Base-by-base conservation (phyloP, 2,888 invertebrate species). In the Creontiades dilutus region DNA sequence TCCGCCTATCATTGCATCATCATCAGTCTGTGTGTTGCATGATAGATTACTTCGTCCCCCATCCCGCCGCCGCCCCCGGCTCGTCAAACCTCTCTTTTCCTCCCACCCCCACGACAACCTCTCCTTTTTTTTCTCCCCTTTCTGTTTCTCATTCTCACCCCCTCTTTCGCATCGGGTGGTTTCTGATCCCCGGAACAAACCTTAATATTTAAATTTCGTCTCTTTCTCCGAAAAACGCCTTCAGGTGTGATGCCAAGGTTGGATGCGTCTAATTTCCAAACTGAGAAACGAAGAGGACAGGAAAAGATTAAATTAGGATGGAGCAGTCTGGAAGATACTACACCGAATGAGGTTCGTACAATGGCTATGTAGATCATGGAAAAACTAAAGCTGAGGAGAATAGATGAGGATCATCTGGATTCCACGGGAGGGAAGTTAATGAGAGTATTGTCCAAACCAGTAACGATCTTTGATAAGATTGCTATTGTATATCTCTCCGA, bases 11-110 rank as follows among this genome's bases (percentile, higher is more conserved):
- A 89, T 89, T 89, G 89, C 89, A 89, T 89, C 89, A 89, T 89
- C 89, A 89, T 89, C 89, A 89, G 89, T 89, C 89, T 89, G 89
- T 89, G 89, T 89, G 85, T 89, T 89, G 89, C 89, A 89, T 89
- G 89, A 89, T 89, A 89, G 89, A 89, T 89, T 89, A 89, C 89
- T 89, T 89, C 82, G 55, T 27, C 86, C 86, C 88, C 80, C 89
- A 86, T 90, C 61, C 82, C 52, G 14, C 81, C 47, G n/a, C 47
- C 81, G 12, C 19, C 46, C 37, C 76, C 1, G 27, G 3, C 76
- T 27, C 37, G 52, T 52, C 47, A 52, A 52, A 48, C 52, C 52
- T 81, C 47, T 81, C 48, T 81, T 46, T 81, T 52, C 52, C 52
- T 52, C 27, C 28, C 82, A 19, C 19, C 46, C 0, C 14, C 46